Evolutionary conservation across 2,888 invertebrate genomes (phyloP).

Genomic region (Aphodius sticticus): DNA sequence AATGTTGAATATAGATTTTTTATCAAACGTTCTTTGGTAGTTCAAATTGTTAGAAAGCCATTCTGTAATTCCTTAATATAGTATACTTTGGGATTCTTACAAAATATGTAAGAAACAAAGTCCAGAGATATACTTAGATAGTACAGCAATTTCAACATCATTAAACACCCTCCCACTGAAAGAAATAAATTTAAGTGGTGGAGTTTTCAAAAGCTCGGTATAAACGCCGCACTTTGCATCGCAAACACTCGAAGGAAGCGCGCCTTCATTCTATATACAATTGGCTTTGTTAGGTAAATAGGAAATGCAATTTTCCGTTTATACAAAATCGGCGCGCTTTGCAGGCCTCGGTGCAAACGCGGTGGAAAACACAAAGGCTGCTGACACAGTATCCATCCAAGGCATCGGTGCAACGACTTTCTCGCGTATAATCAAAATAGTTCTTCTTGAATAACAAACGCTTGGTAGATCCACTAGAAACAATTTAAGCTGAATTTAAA

Average conservation of each 20-base stretch:
- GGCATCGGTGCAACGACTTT: neutral
- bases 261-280: conserved; percentile 21
- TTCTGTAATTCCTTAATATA: too few species aligned
- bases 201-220: neutral
- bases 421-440: neutral
- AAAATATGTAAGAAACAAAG: too few species aligned
- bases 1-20: too few species aligned
- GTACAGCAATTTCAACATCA: neutral
- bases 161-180: neutral
- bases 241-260: neutral
- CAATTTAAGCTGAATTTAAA: neutral
- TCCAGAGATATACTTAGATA: neutral
- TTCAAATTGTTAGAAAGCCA: neutral
- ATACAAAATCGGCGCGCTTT: conserved; percentile 16
- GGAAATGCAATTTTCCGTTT: conserved; percentile 24
- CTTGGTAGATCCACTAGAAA: neutral
- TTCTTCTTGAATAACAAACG: neutral
- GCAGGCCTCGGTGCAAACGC: neutral
- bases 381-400: neutral
- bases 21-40: too few species aligned
- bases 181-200: conserved; percentile 4
- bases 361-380: neutral
- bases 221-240: neutral
- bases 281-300: conserved; percentile 27
- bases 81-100: too few species aligned